Evolutionary conservation across 2,113 vertebrate genomes (phyloP).

Genomic region (Ceyx melanurus): DNA sequence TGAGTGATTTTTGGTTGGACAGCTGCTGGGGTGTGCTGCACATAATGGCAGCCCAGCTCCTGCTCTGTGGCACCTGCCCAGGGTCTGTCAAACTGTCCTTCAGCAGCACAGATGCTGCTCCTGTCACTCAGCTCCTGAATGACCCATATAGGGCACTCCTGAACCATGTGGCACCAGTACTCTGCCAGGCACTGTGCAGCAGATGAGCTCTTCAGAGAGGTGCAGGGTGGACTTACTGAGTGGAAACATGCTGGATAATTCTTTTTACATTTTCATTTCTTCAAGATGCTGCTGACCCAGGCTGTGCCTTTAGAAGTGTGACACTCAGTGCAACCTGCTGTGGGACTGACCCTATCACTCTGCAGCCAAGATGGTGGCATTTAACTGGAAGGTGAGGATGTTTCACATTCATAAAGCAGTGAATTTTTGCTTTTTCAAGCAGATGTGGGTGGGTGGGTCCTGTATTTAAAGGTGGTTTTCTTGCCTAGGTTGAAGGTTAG

Average conservation of each 20-base stretch:
- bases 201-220: neutral
- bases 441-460: neutral
- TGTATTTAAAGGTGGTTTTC: neutral
- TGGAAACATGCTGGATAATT: neutral
- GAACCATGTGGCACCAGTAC: neutral
- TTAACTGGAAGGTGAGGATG: constrained; percentile 69
- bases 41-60: neutral
- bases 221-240: neutral
- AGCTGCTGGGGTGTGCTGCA: neutral
- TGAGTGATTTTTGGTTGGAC: neutral
- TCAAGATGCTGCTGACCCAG: neutral
- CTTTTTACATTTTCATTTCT: neutral
- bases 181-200: neutral
- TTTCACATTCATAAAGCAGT: neutral
- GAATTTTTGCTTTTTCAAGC: neutral
- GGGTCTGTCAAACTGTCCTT: neutral
- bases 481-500: neutral
- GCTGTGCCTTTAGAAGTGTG: neutral
- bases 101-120: neutral
- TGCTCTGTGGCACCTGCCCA: neutral
- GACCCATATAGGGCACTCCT: neutral
- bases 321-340: neutral
- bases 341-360: neutral
- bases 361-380: constrained; percentile 13
- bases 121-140: constrained; percentile 3